phyloP scores from a whole-genome alignment of 2,113 vertebrate species.

The Nothobranchius furzeri region DNA sequence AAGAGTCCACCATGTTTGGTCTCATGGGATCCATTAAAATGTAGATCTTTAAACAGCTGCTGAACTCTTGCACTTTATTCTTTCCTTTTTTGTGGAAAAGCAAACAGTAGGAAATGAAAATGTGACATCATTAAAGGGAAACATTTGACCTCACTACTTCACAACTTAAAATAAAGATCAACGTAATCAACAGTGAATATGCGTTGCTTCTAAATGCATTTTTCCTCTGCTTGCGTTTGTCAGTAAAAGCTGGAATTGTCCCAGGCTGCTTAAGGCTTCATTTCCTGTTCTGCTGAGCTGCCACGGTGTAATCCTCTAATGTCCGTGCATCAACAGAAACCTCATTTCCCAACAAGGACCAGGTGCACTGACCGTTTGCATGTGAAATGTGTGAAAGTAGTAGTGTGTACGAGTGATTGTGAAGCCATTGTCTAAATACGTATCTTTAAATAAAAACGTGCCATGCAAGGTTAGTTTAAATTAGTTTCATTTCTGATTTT shows the following conservation, averaged over 20 bases:
- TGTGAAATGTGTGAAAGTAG: background rate
- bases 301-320: conserved; percentile 22
- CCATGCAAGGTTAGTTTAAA: too few species aligned
- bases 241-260: conserved; percentile 45
- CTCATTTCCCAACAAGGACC: conserved; percentile 19
- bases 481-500: background rate
- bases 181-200: conserved; percentile 3
- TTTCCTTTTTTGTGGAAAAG: conserved; percentile 33
- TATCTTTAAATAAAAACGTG: background rate
- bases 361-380: background rate
- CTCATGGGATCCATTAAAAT: conserved; percentile 38
- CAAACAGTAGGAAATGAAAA: conserved; percentile 63
- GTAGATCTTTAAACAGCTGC: conserved; percentile 37
- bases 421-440: background rate
- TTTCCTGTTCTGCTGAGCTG: conserved; percentile 45
- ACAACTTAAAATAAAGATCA: too few species aligned
- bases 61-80: conserved; percentile 13
- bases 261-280: conserved; percentile 22
- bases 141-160: conserved; percentile 6
- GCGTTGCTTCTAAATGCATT: conserved; percentile 53
- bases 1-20: conserved; percentile 33
- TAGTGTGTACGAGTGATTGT: background rate
- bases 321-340: conserved; percentile 3
- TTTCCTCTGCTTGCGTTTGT: background rate
- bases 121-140: conserved; percentile 72